Percentiles rank a stretch among this genome's conserved stretches.
phyloP scores from a whole-genome alignment of 1,140 invertebrate species.

The Vanessa atalanta region DNA sequence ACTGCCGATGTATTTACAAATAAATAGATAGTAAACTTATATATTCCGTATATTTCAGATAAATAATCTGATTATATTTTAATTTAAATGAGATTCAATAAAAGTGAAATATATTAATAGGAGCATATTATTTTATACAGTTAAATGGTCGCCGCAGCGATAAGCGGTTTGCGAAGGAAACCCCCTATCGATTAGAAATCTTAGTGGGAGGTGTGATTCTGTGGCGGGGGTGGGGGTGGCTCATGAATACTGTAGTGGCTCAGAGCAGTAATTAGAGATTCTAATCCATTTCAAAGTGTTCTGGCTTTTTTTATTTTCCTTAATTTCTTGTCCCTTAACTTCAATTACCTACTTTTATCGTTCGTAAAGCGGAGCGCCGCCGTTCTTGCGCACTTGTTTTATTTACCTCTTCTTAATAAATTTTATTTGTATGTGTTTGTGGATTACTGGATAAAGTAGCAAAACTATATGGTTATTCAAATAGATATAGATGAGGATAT shows the following conservation, averaged over 20 bases:
- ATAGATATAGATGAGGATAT: too few species aligned
- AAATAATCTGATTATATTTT: too few species aligned
- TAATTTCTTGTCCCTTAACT: not conserved
- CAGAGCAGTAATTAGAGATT: conserved; percentile 10
- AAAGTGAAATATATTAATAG: not conserved
- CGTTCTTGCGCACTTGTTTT: too few species aligned
- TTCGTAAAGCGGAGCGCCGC: not conserved
- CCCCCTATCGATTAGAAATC: conserved; percentile 15
- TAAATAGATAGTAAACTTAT: too few species aligned
- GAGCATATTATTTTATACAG: conserved; percentile 1
- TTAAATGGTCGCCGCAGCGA: not conserved
- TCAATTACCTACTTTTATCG: not conserved
- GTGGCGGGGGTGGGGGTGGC: not conserved
- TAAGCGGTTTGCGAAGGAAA: conserved; percentile 7
- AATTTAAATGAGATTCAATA: too few species aligned
- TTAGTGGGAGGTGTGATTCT: not conserved
- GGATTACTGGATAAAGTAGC: too few species aligned
- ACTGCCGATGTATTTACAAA: too few species aligned
- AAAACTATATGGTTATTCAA: too few species aligned
- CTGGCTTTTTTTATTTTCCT: conserved; percentile 2
- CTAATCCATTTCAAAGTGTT: conserved; percentile 16
- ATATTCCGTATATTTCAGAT: too few species aligned
- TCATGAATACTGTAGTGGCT: conserved; percentile 22
- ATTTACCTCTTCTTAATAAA: too few species aligned
- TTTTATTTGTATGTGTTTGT: too few species aligned